Conservation (phyloP, 1,140 invertebrate genomes). For the Papilio machaon region DNA sequence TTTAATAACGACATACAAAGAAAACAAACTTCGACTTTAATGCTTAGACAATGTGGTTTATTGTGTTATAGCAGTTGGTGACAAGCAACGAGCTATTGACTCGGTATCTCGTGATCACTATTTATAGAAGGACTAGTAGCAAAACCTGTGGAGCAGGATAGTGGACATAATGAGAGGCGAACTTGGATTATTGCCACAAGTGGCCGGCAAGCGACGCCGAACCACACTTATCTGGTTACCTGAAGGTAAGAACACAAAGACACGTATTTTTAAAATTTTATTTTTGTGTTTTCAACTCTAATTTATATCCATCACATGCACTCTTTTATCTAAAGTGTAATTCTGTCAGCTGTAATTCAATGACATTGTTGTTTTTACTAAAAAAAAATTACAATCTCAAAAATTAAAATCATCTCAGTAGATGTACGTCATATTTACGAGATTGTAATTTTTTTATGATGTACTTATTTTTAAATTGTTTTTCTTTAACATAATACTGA, state of each 20-base stretch:
- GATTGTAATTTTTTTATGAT: conserved; percentile 25
- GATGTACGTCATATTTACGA: background rate
- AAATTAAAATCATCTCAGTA: background rate
- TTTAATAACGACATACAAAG: conserved; percentile 38
- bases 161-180: conserved; percentile 67
- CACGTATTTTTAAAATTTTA: conserved; percentile 52
- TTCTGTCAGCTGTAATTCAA: conserved; percentile 40
- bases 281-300: conserved; percentile 47
- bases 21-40: conserved; percentile 43
- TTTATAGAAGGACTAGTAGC: conserved; percentile 76
- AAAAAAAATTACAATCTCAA: too few species aligned
- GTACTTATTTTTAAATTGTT: background rate
- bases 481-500: background rate
- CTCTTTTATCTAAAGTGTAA: conserved; percentile 46
- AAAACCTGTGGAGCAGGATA: conserved; percentile 74
- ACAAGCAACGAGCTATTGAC: conserved; percentile 47
- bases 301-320: conserved; percentile 51
- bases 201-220: conserved; percentile 56
- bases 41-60: conserved; percentile 34
- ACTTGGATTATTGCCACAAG: conserved; percentile 69
- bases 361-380: conserved; percentile 34
- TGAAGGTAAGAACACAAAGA: conserved; percentile 50
- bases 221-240: conserved; percentile 56
- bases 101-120: conserved; percentile 52
- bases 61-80: conserved; percentile 40